Evolutionary conservation across 1,140 invertebrate genomes (phyloP), one percentile per base, ranked within the genome.

Genomic region (Drosophila seguyi): DNA sequence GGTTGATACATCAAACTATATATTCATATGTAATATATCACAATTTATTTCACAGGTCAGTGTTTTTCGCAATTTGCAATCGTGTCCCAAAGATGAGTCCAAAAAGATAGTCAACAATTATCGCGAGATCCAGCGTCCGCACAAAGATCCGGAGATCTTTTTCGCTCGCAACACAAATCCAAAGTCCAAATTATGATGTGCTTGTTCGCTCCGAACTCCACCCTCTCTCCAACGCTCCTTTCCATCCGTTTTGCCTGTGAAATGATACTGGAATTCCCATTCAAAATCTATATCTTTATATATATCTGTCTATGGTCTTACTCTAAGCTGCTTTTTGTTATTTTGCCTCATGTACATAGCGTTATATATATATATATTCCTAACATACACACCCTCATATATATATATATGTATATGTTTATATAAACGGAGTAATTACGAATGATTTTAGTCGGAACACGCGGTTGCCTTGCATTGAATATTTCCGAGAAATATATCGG

Each of bases 41-140:
- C 1, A 22, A 16, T 25, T 16, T n/a, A 10, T 47, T 16, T 47
- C 1, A 10, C 22, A 92, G 92, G 91, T 92, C n/a, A 78, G 90
- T 56, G 90, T 91, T 11, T 92, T 92, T 72, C 90, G 92, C 41
- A 92, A 92, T 68, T 69, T 92, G 61, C 92, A 92, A 71, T 92
- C 92, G 47, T 92, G 92, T 69, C 92, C 92, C 50, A 91, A 92
- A 66, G 92, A 93, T 75, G 85, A 92, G 53, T 90, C 79, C 55
- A 93, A 93, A 65, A 92, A 91, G 67, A 93, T 93, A 63, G 91
- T 93, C 16, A 93, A 81, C 60, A 93, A 93, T 79, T 93, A 85
- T 79, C 91, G 92, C 6, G 91, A 93, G 63, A 92, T 93, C 25
- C 92, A 93, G 65, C 79, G 83, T 20, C 91, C 92, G 41, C 65